Evolutionary conservation across 1,140 invertebrate species (phyloP), one percentile per base, ranked within the genome.

Genomic region (Danaus plexippus): DNA sequence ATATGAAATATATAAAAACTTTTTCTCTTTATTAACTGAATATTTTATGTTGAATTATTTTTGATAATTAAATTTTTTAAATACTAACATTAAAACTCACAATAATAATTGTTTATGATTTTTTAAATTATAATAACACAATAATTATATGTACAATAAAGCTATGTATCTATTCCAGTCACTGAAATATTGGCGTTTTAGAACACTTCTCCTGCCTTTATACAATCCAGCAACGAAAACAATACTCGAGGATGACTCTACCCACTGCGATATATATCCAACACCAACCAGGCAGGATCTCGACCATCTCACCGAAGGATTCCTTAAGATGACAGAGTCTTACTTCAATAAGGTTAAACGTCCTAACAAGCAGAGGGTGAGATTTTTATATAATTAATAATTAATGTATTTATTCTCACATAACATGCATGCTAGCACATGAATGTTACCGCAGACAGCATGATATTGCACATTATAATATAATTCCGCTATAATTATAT

Each of bases 141-240:
- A 32, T 32, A 32, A 32, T 32, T 32, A 32, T 6, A 4, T 32
- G 22, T 32, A 32, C 22, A 32, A 32, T 32, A 32, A 32, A 32
- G 22, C 1, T 32, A 47, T 47, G 44, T 55, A 22, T 47, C n/a
- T 12, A 49, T 81, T 79, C 22, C 59, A 94, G 93, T 90, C 92
- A 9, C 87, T 97, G 1, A 99, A 99, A 88, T 99, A 95, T 81
- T 99, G 97, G 97, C 90, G 97, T 62, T 96, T 97, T 79, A 89
- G 97, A 22, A 93, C 98, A 64, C 93, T 96, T 62, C 76, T 99
- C 7, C 76, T 99, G 46, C 97, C 97, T 3, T 77, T 93, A 7
- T 89, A 91, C 62, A 94, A 92, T 74, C 82, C 89, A 13, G 91
- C 90, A 0, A 94, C 92, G 1, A 93, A 91, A 64, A 91, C 90